These are phyloP conservation scores for Chaenocephalus aceratus DNA, from an alignment of 2,113 vertebrate species.

Conservation along the genomic window DNA sequence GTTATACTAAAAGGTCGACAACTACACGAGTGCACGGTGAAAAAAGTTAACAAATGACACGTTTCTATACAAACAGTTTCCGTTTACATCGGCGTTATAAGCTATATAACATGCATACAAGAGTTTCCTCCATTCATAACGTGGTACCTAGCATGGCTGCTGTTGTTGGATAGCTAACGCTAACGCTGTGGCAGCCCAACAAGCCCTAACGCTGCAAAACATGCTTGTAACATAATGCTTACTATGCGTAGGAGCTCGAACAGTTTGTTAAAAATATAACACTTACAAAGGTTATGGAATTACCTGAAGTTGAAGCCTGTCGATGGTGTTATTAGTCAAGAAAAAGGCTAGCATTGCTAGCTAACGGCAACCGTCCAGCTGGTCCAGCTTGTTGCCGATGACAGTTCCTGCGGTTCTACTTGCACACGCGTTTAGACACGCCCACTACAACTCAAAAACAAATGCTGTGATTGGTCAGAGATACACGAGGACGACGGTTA, in stretches of 20 bases:
- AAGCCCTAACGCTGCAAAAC: slow-evolving; percentile 4
- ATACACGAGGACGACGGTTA: slow-evolving; percentile 26
- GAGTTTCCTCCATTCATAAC: slow-evolving; percentile 4
- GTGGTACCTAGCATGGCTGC: slow-evolving; percentile 47
- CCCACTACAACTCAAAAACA: slow-evolving; percentile 84
- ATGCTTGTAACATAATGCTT: background rate
- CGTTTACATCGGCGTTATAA: background rate
- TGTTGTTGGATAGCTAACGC: slow-evolving; percentile 48
- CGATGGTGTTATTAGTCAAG: slow-evolving; percentile 40
- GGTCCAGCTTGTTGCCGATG: slow-evolving; percentile 40
- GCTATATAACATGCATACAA: background rate
- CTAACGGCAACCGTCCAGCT: slow-evolving; percentile 32
- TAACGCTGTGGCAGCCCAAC: slow-evolving; percentile 1
- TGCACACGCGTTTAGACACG: slow-evolving; percentile 73
- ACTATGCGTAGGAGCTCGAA: background rate
- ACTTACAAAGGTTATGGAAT: background rate
- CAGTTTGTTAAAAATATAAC: background rate
- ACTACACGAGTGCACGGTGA: background rate
- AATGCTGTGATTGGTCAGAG: slow-evolving; percentile 78
- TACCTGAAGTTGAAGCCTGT: slow-evolving; percentile 65
- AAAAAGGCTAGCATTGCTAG: slow-evolving; percentile 62
- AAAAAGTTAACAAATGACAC: background rate
- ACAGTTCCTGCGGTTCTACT: slow-evolving; percentile 66
- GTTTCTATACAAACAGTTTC: background rate
- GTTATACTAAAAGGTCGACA: background rate